A percentile compares a stretch with the other conserved stretches of the same genome.
Evolutionary conservation across 2,888 invertebrate species (phyloP).

Genomic region (Drosophila lacicola): DNA sequence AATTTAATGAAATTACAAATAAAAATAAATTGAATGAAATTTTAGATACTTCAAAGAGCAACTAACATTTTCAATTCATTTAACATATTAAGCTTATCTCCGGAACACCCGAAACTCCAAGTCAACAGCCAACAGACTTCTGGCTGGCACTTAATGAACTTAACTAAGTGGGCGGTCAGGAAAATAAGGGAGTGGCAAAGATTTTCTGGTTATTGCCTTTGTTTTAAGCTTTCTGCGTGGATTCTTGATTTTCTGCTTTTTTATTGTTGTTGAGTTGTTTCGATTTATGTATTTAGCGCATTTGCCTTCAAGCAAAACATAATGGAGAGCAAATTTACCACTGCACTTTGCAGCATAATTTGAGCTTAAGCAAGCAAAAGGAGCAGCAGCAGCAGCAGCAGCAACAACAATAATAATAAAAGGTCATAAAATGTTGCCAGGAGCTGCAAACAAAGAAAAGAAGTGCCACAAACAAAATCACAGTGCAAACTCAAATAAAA

Average conservation of each 20-base stretch:
- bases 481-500: conserved; percentile 60
- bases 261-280: conserved; percentile 37
- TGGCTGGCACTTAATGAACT: conserved; percentile 41
- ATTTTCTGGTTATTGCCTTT: conserved; percentile 10
- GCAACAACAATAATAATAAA: conserved; percentile 36
- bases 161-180: conserved; percentile 27
- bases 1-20: not conserved
- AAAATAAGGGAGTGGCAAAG: not conserved
- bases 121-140: conserved; percentile 18
- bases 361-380: conserved; percentile 29
- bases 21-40: not conserved
- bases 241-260: conserved; percentile 29
- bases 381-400: not conserved
- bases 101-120: conserved; percentile 3
- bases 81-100: not conserved
- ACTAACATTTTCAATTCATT: conserved; percentile 4
- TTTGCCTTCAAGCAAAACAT: conserved; percentile 8
- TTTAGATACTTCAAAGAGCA: conserved; percentile 3
- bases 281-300: conserved; percentile 63
- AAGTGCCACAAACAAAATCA: conserved; percentile 49
- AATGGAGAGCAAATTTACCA: conserved; percentile 12
- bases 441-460: conserved; percentile 41
- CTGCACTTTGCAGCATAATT: conserved; percentile 60
- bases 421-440: conserved; percentile 51
- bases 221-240: conserved; percentile 21